Evolutionary conservation across 2,888 invertebrate genomes (phyloP), one percentile per base, ranked within the genome.

Genomic region (Clepsis dumicolana): DNA sequence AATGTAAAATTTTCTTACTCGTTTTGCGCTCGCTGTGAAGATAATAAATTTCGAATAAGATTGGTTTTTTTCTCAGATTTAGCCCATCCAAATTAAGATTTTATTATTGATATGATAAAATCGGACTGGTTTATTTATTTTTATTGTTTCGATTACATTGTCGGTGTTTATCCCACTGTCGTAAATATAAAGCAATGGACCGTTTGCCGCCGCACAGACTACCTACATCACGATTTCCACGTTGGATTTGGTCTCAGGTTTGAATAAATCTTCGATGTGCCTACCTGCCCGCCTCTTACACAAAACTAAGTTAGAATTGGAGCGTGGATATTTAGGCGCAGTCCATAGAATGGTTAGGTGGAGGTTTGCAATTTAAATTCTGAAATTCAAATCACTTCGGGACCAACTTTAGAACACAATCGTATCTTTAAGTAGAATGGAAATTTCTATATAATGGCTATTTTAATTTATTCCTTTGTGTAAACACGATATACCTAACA

Each of bases 301-400:
- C 59, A 64, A 68, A 68, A 68, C 68, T 64, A 67, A 67, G 62
- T 67, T 64, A 64, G 64, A 68, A 68, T 68, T 68, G 68, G 68
- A 68, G 64, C 68, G 56, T 27, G 57, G 64, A 64, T 68, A 68
- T 68, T 68, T 64, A 68, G 68, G 68, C 72, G 66, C 54, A 75
- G 75, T 73, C 74, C 71, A 73, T 75, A 75, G 72, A 75, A 77
- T 72, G 75, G 70, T 75, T 75, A 74, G 79, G 80, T 80, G 80
- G 78, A 79, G 77, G 80, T 80, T 75, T 79, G 80, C 80, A 79
- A 83, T 88, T 87, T 82, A 87, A 88, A 90, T 90, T 91, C 89
- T 83, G 86, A 91, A 89, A 87, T 90, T 90, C 86, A 90, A 91
- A 91, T 91, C 83, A 87, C 86, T 87, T 86, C 75, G 85, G 79